These are phyloP conservation scores for Anhinga rufa DNA, from an alignment of 2,113 vertebrate species.

Conservation along the genomic window DNA sequence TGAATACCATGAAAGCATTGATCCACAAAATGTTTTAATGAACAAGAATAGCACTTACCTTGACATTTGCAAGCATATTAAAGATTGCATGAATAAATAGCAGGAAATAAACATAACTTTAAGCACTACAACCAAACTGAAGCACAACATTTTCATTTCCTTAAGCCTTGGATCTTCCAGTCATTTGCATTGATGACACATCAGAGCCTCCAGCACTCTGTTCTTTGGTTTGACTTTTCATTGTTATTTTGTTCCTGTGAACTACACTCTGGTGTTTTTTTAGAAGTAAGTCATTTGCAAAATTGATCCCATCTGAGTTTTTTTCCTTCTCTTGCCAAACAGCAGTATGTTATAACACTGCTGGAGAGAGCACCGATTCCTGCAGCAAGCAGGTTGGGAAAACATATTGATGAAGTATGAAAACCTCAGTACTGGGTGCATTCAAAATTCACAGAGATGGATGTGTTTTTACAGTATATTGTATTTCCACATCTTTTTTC, in stretches of 20 bases:
- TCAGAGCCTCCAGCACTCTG: background rate
- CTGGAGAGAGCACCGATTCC: background rate
- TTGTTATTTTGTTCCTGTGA: background rate
- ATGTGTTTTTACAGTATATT: background rate
- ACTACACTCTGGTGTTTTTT: background rate
- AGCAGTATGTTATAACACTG: background rate
- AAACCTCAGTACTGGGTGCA: background rate
- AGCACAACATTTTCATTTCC: slow-evolving; percentile 54
- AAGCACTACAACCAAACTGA: slow-evolving; percentile 36
- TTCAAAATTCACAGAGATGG: background rate
- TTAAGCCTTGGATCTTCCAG: slow-evolving; percentile 8
- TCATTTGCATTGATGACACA: slow-evolving; percentile 12
- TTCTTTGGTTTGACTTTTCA: background rate
- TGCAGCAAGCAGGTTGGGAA: background rate
- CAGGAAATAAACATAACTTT: slow-evolving; percentile 43
- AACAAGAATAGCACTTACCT: slow-evolving; percentile 61
- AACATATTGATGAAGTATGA: background rate
- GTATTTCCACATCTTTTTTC: background rate
- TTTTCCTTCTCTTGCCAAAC: background rate
- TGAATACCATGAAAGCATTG: slow-evolving; percentile 25
- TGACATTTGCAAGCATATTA: slow-evolving; percentile 35
- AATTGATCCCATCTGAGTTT: background rate
- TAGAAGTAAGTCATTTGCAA: background rate
- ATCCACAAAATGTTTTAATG: slow-evolving; percentile 55
- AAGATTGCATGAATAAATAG: slow-evolving; percentile 45